Conservation (phyloP, 2,113 vertebrate species). For the Pandion haliaetus region DNA sequence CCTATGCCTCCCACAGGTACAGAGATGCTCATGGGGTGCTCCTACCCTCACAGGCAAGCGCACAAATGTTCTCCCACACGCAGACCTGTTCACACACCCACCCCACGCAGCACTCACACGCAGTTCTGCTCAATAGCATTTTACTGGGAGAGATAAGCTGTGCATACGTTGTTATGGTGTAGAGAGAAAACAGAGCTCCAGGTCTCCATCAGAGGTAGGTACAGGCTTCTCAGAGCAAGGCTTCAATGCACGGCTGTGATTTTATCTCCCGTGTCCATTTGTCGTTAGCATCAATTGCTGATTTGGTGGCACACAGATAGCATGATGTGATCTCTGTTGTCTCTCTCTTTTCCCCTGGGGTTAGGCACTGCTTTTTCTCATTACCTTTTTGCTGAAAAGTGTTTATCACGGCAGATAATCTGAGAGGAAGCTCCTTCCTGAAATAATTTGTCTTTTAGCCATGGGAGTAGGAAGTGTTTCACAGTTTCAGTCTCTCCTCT, state of each 20-base stretch:
- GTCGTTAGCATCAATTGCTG: conserved; percentile 14
- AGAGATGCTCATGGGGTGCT: not conserved
- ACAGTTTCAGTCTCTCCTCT: not conserved
- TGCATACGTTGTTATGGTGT: not conserved
- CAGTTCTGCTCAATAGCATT: not conserved
- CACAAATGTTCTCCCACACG: not conserved
- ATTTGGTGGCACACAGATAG: not conserved
- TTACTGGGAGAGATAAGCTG: not conserved
- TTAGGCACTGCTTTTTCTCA: conserved; percentile 47
- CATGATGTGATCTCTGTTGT: not conserved
- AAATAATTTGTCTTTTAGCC: conserved; percentile 48
- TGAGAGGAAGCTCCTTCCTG: not conserved
- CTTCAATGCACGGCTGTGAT: not conserved
- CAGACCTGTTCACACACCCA: not conserved
- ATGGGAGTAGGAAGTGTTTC: not conserved
- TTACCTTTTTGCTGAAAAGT: conserved; percentile 45
- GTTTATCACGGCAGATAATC: conserved; percentile 54
- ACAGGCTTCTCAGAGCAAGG: not conserved
- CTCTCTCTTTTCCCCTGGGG: not conserved
- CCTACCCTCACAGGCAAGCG: not conserved
- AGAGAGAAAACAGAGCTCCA: not conserved
- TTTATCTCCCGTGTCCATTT: conserved; percentile 1
- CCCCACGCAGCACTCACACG: not conserved
- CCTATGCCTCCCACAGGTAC: not conserved
- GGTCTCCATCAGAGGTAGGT: not conserved